Conservation (phyloP, 2,888 invertebrate genomes). For the Tiphia femorata region DNA sequence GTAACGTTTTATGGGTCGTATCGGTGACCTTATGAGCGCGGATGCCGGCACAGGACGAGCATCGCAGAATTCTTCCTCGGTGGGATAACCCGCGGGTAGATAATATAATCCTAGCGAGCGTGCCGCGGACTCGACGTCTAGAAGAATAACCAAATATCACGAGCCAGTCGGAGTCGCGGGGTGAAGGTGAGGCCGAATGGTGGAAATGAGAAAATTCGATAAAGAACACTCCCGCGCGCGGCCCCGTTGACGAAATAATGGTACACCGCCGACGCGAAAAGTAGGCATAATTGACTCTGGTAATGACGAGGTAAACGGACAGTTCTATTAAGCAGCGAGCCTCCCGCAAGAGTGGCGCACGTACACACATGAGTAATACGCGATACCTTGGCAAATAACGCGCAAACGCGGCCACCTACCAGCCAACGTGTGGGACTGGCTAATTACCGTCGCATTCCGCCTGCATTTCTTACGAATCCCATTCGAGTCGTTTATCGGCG, state of each 20-base stretch:
- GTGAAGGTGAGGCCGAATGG: no score
- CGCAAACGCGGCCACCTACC: constrained; percentile 2
- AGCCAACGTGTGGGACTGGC: no score
- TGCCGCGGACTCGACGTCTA: constrained; percentile 10
- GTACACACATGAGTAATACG: not conserved
- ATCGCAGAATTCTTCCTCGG: constrained; percentile 28
- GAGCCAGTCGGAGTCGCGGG: not conserved
- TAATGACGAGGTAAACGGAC: constrained; percentile 47
- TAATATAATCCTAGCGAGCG: constrained; percentile 41
- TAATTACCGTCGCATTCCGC: constrained; percentile 38
- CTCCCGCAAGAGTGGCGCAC: not conserved
- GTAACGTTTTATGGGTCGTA: constrained; percentile 44
- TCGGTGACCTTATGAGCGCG: constrained; percentile 45
- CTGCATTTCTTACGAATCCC: constrained; percentile 14
- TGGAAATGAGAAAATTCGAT: constrained; percentile 32
- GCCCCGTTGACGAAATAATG: constrained; percentile 41
- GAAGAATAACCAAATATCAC: constrained; percentile 29
- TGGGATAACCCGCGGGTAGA: constrained; percentile 26
- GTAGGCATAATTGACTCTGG: constrained; percentile 43
- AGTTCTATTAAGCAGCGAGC: constrained; percentile 40
- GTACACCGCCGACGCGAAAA: constrained; percentile 29
- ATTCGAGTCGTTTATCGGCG: not conserved
- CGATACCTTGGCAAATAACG: not conserved
- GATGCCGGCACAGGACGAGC: no score
- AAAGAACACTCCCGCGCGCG: no score